Base-by-base conservation (phyloP, 2,888 invertebrate genomes). In the Ormyrus labotus region DNA sequence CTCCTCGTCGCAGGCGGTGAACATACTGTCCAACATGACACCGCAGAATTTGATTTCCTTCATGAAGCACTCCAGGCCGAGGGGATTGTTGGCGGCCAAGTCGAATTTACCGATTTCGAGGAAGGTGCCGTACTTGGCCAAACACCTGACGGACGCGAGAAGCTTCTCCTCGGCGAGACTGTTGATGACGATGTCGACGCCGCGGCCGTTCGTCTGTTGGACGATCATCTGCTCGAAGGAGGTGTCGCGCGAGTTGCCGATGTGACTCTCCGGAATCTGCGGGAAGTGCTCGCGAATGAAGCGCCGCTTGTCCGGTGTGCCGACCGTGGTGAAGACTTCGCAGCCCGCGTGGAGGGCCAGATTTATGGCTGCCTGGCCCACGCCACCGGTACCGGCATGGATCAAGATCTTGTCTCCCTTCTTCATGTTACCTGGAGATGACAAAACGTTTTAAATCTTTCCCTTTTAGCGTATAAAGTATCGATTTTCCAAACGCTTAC, bases 151-250 rank as follows among this genome's bases (percentile, higher is more conserved):
- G 0, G 94, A 94, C 0, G 95, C 96, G 87, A 94, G 93, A 0
- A 98, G 92, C 90, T 98, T 98, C 68, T 99, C 98, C 87, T 97
- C 98, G 0, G 98, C 94, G 61, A 99, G 97, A 91, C n/a, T 99
- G 79, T 99, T 99, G 9, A 99, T 92, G 0, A 99, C 96, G 74
- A 98, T 91, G 88, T 99, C 96, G 0, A 99, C 98, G 61, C 98
- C 98, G 84, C 93, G 92, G 11, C 98, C 98, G 6, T 95, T 92
- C 0, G 98, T 98, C 86, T 94, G 93, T 64, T 92, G 92, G 85
- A 95, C 92, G 74, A 99, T 93, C 93, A 98, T 94, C 83, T 94
- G 93, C 89, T 98, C 98, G 90, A 99, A 99, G 0, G 95, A 94
- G 0, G 94, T 93, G 88, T 97, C 95, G 86, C 97, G 94, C 10